Conservation (phyloP, 2,888 invertebrate genomes). For the Endomychus coccineus region DNA sequence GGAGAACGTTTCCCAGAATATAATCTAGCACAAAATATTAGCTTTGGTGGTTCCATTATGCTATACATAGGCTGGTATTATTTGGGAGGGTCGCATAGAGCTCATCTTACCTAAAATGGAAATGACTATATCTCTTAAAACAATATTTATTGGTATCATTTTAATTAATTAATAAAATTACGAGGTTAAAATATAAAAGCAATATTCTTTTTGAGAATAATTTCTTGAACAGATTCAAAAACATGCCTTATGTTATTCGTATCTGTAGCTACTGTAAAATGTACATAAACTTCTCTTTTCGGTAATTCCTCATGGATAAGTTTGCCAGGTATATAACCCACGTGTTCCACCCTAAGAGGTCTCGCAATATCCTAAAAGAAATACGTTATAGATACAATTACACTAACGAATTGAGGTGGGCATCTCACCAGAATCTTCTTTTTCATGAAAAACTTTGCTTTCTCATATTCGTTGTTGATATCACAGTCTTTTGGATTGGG, state of each 20-base stretch:
- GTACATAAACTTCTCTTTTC: constrained; percentile 59
- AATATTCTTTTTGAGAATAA: constrained; percentile 8
- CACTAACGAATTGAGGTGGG: constrained; percentile 2
- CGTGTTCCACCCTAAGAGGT: constrained; percentile 41
- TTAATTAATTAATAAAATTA: constrained; percentile 4
- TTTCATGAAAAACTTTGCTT: constrained; percentile 60
- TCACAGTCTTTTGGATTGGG: constrained; percentile 42
- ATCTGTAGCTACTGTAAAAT: constrained; percentile 69
- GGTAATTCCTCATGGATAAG: constrained; percentile 41
- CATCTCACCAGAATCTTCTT: constrained; percentile 57
- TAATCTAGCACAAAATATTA: no score
- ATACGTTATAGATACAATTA: constrained; percentile 1
- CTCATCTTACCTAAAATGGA: no score
- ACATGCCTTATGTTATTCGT: constrained; percentile 66
- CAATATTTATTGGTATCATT: constrained; percentile 9
- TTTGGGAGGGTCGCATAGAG: no score
- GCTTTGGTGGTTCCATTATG: no score
- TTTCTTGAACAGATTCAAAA: constrained; percentile 63
- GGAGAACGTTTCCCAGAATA: no score
- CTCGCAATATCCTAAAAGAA: constrained; percentile 49
- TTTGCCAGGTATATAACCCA: constrained; percentile 36
- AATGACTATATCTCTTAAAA: no score
- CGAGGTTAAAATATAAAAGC: no score
- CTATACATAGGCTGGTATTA: no score
- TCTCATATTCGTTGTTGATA: constrained; percentile 55